Evolutionary conservation across 2,113 vertebrate species (phyloP).

Genomic region (Murina feae): DNA sequence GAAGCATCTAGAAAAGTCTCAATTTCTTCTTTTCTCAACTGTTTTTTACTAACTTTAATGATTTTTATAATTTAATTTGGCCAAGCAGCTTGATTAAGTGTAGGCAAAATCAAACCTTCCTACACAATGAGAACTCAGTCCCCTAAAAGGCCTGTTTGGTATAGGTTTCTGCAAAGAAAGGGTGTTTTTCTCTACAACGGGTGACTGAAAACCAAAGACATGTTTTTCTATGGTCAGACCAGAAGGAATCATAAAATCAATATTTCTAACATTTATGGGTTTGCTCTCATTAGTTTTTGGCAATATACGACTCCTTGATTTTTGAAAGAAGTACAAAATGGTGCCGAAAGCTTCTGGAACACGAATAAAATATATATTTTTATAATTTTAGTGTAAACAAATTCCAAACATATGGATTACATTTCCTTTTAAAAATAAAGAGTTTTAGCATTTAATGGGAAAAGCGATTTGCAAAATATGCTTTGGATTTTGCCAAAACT

Average conservation of each 20-base stretch:
- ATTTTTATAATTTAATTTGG: slow-evolving; percentile 27
- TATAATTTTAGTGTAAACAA: slow-evolving; percentile 74
- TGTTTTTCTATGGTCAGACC: slow-evolving; percentile 48
- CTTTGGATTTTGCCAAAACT: slow-evolving; percentile 73
- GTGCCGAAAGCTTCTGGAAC: slow-evolving; percentile 60
- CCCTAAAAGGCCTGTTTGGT: background rate
- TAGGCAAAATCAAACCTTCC: background rate
- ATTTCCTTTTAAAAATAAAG: slow-evolving; percentile 75
- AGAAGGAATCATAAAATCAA: slow-evolving; percentile 57
- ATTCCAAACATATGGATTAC: slow-evolving; percentile 74
- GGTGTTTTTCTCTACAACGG: background rate
- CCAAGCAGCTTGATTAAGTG: background rate
- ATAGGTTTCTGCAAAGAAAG: slow-evolving; percentile 11
- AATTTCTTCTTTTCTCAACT: background rate
- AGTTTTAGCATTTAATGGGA: slow-evolving; percentile 69
- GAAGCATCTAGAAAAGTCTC: background rate
- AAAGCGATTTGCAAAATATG: slow-evolving; percentile 73
- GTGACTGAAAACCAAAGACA: slow-evolving; percentile 18
- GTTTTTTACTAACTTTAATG: background rate
- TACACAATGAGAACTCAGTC: background rate
- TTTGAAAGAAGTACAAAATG: slow-evolving; percentile 60
- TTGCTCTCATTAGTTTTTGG: slow-evolving; percentile 61
- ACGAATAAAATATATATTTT: slow-evolving; percentile 41
- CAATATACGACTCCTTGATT: slow-evolving; percentile 40
- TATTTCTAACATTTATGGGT: slow-evolving; percentile 64